These are phyloP conservation scores for Euwallacea similis DNA, from an alignment of 1,140 invertebrate genomes.

Conservation along the genomic window DNA sequence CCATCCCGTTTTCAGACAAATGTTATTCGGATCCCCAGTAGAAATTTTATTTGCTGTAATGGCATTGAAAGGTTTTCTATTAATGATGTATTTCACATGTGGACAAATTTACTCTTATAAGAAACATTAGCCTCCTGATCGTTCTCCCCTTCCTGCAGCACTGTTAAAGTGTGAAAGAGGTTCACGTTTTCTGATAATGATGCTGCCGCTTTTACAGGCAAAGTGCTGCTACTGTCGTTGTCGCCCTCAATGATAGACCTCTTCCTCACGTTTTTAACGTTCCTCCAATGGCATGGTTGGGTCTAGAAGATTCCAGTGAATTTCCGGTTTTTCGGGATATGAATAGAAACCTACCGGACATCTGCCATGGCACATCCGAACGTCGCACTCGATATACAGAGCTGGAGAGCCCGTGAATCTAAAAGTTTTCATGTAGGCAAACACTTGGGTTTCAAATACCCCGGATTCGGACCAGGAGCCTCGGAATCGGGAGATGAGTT, in stretches of 20 bases:
- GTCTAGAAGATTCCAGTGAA: slow-evolving; percentile 61
- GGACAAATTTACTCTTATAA: slow-evolving; percentile 32
- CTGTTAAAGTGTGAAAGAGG: slow-evolving; percentile 83
- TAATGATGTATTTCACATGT: neutral
- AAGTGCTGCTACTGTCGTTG: slow-evolving; percentile 42
- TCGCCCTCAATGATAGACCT: slow-evolving; percentile 57
- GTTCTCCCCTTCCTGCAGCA: slow-evolving; percentile 82
- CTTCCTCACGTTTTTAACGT: slow-evolving; percentile 75
- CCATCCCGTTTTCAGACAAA: slow-evolving; percentile 75
- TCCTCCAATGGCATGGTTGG: slow-evolving; percentile 91
- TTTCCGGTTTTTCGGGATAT: neutral
- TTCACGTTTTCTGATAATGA: slow-evolving; percentile 82
- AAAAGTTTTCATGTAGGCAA: slow-evolving; percentile 94
- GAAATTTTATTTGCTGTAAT: slow-evolving; percentile 37
- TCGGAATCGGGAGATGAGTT: slow-evolving; percentile 87
- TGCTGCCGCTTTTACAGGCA: slow-evolving; percentile 46
- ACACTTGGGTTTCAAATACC: slow-evolving; percentile 91
- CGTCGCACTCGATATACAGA: slow-evolving; percentile 92
- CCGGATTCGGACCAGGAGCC: slow-evolving; percentile 89
- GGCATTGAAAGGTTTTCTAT: neutral
- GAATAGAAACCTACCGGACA: slow-evolving; percentile 77
- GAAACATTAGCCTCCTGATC: slow-evolving; percentile 57
- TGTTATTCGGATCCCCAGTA: slow-evolving; percentile 59
- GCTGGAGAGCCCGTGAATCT: slow-evolving; percentile 91
- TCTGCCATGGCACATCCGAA: slow-evolving; percentile 91